These are phyloP conservation scores for Nipponacmea schrenckii DNA, from an alignment of 2,888 invertebrate genomes.

Conservation along the genomic window DNA sequence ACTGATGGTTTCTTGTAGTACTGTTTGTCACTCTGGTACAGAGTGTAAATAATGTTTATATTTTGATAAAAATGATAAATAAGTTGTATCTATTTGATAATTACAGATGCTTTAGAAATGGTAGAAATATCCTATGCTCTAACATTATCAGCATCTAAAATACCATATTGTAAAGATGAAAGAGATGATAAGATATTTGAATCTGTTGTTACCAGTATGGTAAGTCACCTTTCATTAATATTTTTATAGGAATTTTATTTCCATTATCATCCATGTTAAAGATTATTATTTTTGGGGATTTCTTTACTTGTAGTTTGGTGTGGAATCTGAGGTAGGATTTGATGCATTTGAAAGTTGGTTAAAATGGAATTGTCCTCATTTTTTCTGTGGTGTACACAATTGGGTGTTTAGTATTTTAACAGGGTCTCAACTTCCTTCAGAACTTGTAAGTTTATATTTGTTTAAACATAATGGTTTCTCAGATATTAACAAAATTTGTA, in stretches of 20 bases:
- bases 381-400: slow-evolving; percentile 58
- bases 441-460: slow-evolving; percentile 38
- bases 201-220: slow-evolving; percentile 55
- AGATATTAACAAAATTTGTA: too few species aligned
- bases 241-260: not conserved
- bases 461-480: not conserved
- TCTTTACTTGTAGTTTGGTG: slow-evolving; percentile 53
- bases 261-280: not conserved
- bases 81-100: not conserved
- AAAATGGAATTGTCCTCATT: slow-evolving; percentile 47
- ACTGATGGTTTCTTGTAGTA: too few species aligned
- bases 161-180: slow-evolving; percentile 44
- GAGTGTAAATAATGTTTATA: too few species aligned
- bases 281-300: not conserved
- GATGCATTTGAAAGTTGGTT: slow-evolving; percentile 52
- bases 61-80: not conserved
- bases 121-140: slow-evolving; percentile 54
- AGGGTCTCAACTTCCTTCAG: slow-evolving; percentile 55
- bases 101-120: slow-evolving; percentile 56
- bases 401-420: slow-evolving; percentile 58
- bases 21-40: too few species aligned
- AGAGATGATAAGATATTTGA: slow-evolving; percentile 50
- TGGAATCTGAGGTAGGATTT: slow-evolving; percentile 41
- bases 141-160: slow-evolving; percentile 52
- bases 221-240: slow-evolving; percentile 30